Conservation (phyloP, 2,888 invertebrate species). For the Eupithecia vulgata region DNA sequence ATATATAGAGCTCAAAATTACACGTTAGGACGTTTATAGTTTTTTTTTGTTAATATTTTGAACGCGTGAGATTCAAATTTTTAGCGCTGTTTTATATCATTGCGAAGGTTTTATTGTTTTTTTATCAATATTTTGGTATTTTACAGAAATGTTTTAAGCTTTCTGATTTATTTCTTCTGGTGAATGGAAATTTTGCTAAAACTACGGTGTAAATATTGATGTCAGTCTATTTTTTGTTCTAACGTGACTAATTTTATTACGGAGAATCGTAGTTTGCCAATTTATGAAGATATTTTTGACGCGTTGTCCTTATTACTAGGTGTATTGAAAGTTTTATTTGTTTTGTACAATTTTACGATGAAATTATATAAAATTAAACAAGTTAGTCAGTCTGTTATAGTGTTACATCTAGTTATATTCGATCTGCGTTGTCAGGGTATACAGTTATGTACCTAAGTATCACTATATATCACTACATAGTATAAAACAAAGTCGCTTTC, state of each 20-base stretch:
- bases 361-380: background rate
- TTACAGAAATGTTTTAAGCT: background rate
- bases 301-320: background rate
- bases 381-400: background rate
- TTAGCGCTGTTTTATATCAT: slow-evolving; percentile 8
- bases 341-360: background rate
- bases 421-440: background rate
- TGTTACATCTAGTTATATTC: background rate
- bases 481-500: no score
- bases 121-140: background rate
- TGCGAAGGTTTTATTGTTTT: background rate
- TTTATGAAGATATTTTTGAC: slow-evolving; percentile 7
- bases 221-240: background rate
- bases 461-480: no score
- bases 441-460: no score
- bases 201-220: background rate
- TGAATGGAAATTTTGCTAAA: slow-evolving; percentile 9
- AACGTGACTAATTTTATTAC: slow-evolving; percentile 9
- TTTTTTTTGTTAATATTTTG: slow-evolving; percentile 33
- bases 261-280: slow-evolving; percentile 8
- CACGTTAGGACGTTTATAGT: slow-evolving; percentile 28
- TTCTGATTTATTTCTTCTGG: slow-evolving; percentile 3
- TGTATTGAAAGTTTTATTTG: slow-evolving; percentile 10
- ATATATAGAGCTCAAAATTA: slow-evolving; percentile 36
- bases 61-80: slow-evolving; percentile 27